Percentiles rank a stretch among this genome's conserved stretches.
These are phyloP conservation scores for Alethe castanea DNA, from an alignment of 2,113 vertebrate genomes.

Conservation along the genomic window DNA sequence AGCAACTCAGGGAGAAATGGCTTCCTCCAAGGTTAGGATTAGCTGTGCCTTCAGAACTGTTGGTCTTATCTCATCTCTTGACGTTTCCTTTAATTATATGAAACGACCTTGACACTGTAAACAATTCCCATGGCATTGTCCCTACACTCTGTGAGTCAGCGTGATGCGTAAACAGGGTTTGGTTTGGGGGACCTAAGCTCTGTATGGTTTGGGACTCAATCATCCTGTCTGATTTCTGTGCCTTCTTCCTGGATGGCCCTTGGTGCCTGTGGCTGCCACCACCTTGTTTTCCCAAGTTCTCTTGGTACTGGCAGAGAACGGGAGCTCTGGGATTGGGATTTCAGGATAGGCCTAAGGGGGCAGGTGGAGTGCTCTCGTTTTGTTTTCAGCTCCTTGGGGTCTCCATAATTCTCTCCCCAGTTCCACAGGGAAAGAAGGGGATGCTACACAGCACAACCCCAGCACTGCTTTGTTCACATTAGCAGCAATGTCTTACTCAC, in stretches of 20 bases:
- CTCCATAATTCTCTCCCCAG: background rate
- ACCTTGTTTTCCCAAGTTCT: background rate
- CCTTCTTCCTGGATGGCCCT: background rate
- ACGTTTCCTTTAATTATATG: constrained; percentile 45
- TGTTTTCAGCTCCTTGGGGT: background rate
- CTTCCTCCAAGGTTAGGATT: background rate
- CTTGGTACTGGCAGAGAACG: background rate
- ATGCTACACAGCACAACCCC: background rate
- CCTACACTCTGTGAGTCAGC: background rate
- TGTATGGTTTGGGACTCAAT: background rate
- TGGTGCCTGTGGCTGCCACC: accelerated
- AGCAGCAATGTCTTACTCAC: background rate
- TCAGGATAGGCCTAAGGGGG: background rate
- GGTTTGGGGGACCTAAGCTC: background rate
- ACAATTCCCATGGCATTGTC: constrained; percentile 44
- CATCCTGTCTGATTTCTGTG: background rate
- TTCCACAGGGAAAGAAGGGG: background rate
- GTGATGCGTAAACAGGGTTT: background rate
- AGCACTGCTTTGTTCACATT: background rate
- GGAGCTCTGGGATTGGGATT: background rate
- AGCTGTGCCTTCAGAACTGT: background rate
- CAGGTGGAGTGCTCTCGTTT: background rate
- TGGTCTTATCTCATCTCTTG: constrained; percentile 42
- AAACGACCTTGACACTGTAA: constrained; percentile 7
- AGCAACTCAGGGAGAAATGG: background rate